Base-by-base conservation (phyloP, 23 tunicate species). In the Botrylloides violaceus region DNA sequence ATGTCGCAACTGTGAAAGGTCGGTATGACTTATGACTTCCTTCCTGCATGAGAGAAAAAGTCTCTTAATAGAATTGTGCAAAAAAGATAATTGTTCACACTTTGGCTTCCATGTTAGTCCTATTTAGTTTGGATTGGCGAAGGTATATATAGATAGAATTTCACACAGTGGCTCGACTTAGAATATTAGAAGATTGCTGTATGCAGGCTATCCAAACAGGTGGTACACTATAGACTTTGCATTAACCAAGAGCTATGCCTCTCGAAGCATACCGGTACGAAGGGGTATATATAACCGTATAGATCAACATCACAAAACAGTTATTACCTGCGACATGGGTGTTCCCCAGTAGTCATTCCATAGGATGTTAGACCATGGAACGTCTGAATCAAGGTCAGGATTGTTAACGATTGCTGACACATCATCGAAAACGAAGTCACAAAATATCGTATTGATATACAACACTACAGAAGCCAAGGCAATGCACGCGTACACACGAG, bases 311-410 rank as follows among this genome's bases (percentile, higher is more conserved):
- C n/a, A n/a, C n/a, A n/a, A n/a, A n/a, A n/a, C n/a, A n/a, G n/a
- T n/a, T n/a, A n/a, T 61, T 53, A 90, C 97, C 78, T 61, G 19
- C 3, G 73, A 9, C 90, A 90, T 90, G 4, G 90, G 75, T 1
- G 85, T 90, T 49, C 97, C 97, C 97, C 97, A 90, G 62, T 65
- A 90, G 68, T 90, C 97, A 78, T 90, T 90, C 77, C 84, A 83
- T 1, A 90, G 53, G 61, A 90, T 74, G 48, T 74, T 61, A 1
- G 75, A 49, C 27, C 87, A 27, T 35, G 90, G 35, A 19, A 78
- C 2, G 12, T 75, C 64, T n/a, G 59, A 70, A 4, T 49, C 58
- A 37, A 90, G 76, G 73, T 90, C 97, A 66, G 78, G 78, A 39
- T 90, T 90, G n/a, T 90, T 66, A 19, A 71, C 59, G 61, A 90